Base-by-base conservation (phyloP, 2,888 invertebrate genomes). In the Melolontha melolontha region DNA sequence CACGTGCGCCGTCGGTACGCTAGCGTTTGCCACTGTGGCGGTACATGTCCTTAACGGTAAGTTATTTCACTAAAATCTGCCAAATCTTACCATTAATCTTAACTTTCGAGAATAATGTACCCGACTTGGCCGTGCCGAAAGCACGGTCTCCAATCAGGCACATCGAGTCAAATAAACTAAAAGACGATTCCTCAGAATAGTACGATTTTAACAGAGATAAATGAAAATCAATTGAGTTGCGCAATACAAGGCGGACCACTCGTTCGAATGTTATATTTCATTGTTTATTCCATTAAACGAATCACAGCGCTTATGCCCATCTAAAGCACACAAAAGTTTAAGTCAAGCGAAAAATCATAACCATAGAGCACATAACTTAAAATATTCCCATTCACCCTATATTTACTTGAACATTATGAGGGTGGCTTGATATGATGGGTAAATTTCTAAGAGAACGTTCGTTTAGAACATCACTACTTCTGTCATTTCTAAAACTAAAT, bases 41-140 rank as follows among this genome's bases (percentile, higher is more conserved):
- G 87, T 88, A 73, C 88, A 89, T 80, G 87, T 89, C 73, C 85
- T 89, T 72, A 88, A 88, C 79, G 88, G 88, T 87, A 83, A 85
- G 80, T 75, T 75, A 67, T 76, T 76, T 75, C 74, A 72, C 67
- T 71, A 75, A 77, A 76, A 76, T 77, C 76, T 76, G 75, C 75
- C 75, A 75, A 76, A 76, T 75, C 75, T 75, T 72, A 73, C 74
- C 75, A 76, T 77, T 76, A 77, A 77, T 77, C 76, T 76, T 74
- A 75, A 77, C 76, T 77, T 76, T 74, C 63, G 70, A 72, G 73
- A 75, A 75, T 75, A 75, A 75, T 75, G 75, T 73, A 75, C 74
- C 67, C 51, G 70, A 72, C 67, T 71, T 69, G 71, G 72, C 68
- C 70, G 64, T 68, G 67, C 70, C 67, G 70, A 74, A 70, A 73